Evolutionary conservation across 2,888 invertebrate genomes (phyloP).

Genomic region (Cacoxenus indagator): DNA sequence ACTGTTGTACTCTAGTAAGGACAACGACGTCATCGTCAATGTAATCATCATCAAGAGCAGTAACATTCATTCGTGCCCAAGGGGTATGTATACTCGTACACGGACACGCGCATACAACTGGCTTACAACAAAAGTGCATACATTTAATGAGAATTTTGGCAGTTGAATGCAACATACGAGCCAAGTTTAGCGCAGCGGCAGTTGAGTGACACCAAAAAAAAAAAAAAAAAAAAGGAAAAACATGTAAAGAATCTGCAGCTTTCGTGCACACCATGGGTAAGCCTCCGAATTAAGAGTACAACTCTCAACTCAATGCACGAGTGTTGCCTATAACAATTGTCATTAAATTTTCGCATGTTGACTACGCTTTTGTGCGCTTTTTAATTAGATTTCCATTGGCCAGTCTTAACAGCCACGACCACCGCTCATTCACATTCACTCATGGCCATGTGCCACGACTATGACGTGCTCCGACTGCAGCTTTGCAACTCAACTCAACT

Average conservation of each 20-base stretch:
- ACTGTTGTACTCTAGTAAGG: constrained; percentile 33
- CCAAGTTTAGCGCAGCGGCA: constrained; percentile 29
- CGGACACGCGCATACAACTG: constrained; percentile 28
- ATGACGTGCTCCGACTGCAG: constrained; percentile 31
- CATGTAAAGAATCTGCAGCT: too few relatives aligned
- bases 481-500: constrained; percentile 29
- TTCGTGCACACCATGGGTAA: too few relatives aligned
- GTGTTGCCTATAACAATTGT: too few relatives aligned
- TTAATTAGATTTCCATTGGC: constrained; percentile 64
- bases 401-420: constrained; percentile 53
- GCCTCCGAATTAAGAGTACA: too few relatives aligned
- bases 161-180: constrained; percentile 52
- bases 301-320: too few relatives aligned
- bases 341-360: constrained; percentile 50
- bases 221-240: background rate
- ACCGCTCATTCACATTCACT: constrained; percentile 5
- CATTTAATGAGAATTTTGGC: constrained; percentile 69
- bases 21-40: constrained; percentile 46
- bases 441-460: background rate
- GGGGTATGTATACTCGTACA: too few relatives aligned
- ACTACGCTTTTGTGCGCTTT: constrained; percentile 64
- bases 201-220: background rate
- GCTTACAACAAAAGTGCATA: constrained; percentile 64
- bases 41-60: constrained; percentile 49
- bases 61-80: too few relatives aligned